These are phyloP conservation scores for Phrynosoma blainvillii DNA, from an alignment of 2,113 vertebrate genomes.

Conservation along the genomic window DNA sequence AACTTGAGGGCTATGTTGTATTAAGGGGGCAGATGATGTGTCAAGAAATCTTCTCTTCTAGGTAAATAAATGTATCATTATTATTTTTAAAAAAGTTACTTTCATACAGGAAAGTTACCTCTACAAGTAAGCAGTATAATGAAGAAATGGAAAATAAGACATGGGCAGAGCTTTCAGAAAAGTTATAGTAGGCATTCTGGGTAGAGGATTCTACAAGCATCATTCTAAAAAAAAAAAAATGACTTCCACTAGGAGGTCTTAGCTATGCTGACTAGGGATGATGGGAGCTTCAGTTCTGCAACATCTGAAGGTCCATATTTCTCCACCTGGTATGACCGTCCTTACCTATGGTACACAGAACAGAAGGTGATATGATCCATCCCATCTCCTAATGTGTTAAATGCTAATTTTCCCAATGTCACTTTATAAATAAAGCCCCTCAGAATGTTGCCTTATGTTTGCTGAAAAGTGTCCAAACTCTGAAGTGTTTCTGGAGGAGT, in stretches of 20 bases:
- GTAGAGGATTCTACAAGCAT: neutral
- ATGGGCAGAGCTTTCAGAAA: no score
- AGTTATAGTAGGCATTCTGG: neutral
- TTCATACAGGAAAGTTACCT: neutral
- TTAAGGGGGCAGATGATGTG: no score
- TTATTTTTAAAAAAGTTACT: neutral
- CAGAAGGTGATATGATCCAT: neutral
- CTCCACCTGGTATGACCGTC: neutral
- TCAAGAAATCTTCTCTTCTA: neutral
- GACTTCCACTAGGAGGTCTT: neutral
- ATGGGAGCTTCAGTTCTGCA: neutral
- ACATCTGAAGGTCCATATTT: neutral
- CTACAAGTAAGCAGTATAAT: neutral
- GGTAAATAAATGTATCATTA: neutral
- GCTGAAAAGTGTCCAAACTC: neutral
- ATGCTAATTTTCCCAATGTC: neutral
- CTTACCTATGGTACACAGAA: neutral
- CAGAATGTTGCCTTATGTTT: neutral
- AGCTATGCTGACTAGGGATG: neutral
- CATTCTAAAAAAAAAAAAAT: neutral
- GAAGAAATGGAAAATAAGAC: neutral
- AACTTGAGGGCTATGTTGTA: no score
- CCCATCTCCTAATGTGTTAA: neutral
- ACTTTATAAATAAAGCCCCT: slow-evolving; percentile 19
- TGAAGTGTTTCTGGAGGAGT: slow-evolving; percentile 28